Conservation (phyloP, 2,113 vertebrate genomes). For the Upupa epops region DNA sequence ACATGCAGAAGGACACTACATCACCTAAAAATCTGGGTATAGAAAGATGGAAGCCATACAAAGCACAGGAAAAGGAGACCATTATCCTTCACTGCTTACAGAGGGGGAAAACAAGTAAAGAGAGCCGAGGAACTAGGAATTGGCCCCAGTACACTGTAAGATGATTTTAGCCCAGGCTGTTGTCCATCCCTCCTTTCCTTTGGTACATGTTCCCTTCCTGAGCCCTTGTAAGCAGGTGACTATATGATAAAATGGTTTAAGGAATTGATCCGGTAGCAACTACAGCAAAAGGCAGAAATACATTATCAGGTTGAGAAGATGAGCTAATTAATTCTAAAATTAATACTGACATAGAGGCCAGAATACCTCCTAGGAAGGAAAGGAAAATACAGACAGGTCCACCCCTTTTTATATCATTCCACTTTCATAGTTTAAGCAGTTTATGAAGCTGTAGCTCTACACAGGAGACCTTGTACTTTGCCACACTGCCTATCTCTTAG, state of each 20-base stretch:
- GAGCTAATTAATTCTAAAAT: background rate
- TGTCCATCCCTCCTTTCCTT: background rate
- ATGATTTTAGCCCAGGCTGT: background rate
- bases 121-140: background rate
- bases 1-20: no score
- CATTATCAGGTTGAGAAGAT: background rate
- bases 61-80: background rate
- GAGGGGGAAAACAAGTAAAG: background rate
- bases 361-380: background rate
- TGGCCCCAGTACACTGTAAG: background rate
- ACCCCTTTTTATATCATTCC: background rate
- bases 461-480: background rate
- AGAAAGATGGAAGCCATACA: background rate
- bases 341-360: background rate
- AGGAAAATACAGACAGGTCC: background rate
- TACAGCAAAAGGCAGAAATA: background rate
- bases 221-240: background rate
- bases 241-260: background rate
- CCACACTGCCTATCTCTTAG: background rate
- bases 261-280: background rate
- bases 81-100: background rate
- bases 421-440: background rate
- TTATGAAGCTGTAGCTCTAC: background rate
- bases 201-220: fast-evolving
- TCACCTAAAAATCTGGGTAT: background rate